Conservation (phyloP, 2,888 invertebrate genomes). For the Magallana nippona region DNA sequence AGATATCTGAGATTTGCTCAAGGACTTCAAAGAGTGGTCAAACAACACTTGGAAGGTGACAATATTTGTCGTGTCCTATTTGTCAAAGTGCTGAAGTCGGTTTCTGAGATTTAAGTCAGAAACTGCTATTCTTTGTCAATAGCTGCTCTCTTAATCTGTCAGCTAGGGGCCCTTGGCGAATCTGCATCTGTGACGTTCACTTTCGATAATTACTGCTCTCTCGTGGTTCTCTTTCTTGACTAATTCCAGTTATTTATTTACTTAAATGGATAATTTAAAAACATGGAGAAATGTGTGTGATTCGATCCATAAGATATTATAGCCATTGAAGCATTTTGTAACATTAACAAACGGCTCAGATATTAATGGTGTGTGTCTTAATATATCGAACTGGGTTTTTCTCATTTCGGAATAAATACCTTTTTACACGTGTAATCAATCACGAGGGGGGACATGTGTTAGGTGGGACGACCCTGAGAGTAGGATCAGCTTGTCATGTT, state of each 20-base stretch:
- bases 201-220: neutral
- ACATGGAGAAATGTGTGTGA: neutral
- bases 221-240: neutral
- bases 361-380: neutral
- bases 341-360: slow-evolving; percentile 8
- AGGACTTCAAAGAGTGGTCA: slow-evolving; percentile 19
- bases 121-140: slow-evolving; percentile 29
- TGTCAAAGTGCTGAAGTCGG: slow-evolving; percentile 12
- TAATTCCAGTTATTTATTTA: neutral
- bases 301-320: neutral
- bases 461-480: slow-evolving; percentile 12
- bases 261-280: slow-evolving; percentile 6
- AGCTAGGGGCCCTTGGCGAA: neutral
- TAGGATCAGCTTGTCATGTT: slow-evolving; percentile 22
- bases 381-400: neutral
- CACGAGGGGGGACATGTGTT: slow-evolving; percentile 18
- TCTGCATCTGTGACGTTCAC: slow-evolving; percentile 7
- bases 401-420: slow-evolving; percentile 14
- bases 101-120: neutral
- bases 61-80: slow-evolving; percentile 28
- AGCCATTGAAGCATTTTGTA: slow-evolving; percentile 19
- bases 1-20: slow-evolving; percentile 16
- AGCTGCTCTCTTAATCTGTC: slow-evolving; percentile 1
- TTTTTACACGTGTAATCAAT: slow-evolving; percentile 30
- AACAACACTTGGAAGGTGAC: slow-evolving; percentile 24